phyloP scores from a whole-genome alignment of 2,113 vertebrate genomes.

The Aegotheles bennettii region DNA sequence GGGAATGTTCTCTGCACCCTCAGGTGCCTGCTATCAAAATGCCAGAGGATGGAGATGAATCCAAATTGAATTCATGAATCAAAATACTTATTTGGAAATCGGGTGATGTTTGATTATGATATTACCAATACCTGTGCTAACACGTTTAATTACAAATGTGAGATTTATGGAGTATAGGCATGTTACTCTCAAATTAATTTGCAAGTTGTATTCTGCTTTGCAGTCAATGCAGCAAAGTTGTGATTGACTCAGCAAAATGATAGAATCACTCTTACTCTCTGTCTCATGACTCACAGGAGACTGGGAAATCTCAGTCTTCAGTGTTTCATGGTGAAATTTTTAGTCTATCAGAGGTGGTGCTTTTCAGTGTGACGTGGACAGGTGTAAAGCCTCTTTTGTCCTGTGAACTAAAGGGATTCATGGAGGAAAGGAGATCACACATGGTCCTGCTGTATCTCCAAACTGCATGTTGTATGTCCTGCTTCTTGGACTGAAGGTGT shows the following conservation, averaged over 20 bases:
- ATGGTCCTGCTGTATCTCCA: not conserved
- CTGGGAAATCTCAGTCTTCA: not conserved
- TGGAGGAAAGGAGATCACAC: not conserved
- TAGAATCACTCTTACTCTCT: not conserved
- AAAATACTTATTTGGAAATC: not conserved
- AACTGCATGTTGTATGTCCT: not conserved
- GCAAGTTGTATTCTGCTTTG: not conserved
- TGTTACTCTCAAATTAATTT: not conserved
- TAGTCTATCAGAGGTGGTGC: not conserved
- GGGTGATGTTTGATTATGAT: not conserved
- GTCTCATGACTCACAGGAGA: not conserved
- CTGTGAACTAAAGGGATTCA: not conserved
- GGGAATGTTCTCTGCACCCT: not conserved
- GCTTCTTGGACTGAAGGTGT: not conserved
- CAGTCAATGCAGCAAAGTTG: not conserved
- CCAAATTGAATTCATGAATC: not conserved
- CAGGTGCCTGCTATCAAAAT: not conserved
- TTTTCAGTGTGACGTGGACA: not conserved
- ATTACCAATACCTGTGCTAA: not conserved
- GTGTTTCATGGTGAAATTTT: not conserved
- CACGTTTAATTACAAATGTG: not conserved
- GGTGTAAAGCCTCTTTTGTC: not conserved
- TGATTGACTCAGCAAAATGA: not conserved
- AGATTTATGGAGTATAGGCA: not conserved
- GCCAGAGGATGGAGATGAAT: not conserved